These are phyloP conservation scores for Pampus argenteus DNA, from an alignment of 2,797 vertebrate species.

Conservation along the genomic window DNA sequence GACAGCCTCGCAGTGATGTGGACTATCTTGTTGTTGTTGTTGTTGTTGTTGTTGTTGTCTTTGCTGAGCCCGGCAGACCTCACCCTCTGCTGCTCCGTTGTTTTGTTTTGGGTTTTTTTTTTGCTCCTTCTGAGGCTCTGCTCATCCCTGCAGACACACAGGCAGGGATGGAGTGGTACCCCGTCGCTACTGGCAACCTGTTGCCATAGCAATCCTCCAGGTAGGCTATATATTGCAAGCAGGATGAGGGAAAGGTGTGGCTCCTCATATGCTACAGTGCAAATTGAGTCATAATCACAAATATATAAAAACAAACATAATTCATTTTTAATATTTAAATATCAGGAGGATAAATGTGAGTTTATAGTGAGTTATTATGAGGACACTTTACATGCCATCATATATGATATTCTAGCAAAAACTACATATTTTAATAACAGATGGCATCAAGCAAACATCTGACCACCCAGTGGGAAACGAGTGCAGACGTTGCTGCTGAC, in stretches of 20 bases:
- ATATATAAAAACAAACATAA: no score
- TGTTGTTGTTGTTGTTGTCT: no score
- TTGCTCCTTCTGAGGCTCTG: conserved; percentile 47
- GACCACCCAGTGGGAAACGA: not conserved
- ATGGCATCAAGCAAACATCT: not conserved
- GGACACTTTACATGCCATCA: not conserved
- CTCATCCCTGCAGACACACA: conserved; percentile 57
- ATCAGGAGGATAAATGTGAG: conserved; percentile 10
- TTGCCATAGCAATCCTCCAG: conserved; percentile 88
- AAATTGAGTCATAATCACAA: not conserved
- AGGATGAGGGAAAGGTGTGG: conserved; percentile 63
- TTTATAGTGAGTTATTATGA: not conserved
- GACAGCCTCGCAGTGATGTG: not conserved
- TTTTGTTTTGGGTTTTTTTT: not conserved
- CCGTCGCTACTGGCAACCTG: conserved; percentile 86
- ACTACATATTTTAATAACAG: not conserved
- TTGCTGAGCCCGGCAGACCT: conserved; percentile 54
- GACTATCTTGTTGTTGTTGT: no score
- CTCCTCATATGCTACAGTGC: not conserved
- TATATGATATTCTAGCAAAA: not conserved
- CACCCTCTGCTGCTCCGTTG: not conserved
- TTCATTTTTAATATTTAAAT: no score
- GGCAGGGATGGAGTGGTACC: conserved; percentile 77
- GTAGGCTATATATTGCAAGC: conserved; percentile 57
- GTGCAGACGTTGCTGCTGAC: not conserved